phyloP scores from a whole-genome alignment of 2,888 invertebrate genomes.

The Neoascia interrupta region DNA sequence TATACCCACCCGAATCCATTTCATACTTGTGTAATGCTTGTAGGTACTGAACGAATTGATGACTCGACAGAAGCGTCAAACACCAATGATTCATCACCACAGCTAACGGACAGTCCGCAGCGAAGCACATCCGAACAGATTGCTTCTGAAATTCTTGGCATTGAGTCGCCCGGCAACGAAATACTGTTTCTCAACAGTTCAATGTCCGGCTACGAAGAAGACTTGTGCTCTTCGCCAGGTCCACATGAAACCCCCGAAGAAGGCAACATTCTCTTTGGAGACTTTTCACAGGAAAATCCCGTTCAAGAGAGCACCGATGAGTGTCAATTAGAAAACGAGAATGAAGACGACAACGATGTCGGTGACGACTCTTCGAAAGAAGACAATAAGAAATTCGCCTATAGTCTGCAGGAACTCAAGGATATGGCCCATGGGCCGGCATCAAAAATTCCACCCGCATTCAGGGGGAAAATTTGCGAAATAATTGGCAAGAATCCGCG shows the following conservation, averaged over 20 bases:
- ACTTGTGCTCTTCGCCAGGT: conserved; percentile 35
- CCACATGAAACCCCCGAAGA: conserved; percentile 55
- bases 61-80: conserved; percentile 15
- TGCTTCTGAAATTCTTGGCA: conserved; percentile 30
- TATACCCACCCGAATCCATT: too few relatives aligned
- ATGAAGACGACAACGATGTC: neutral
- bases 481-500: conserved; percentile 45
- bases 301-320: conserved; percentile 68
- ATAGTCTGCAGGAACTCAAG: conserved; percentile 74
- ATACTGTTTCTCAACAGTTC: conserved; percentile 76
- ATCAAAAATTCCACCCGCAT: conserved; percentile 28
- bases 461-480: conserved; percentile 21
- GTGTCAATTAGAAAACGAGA: neutral
- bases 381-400: conserved; percentile 68
- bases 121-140: conserved; percentile 53
- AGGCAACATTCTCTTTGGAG: conserved; percentile 74
- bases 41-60: conserved; percentile 30
- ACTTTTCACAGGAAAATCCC: conserved; percentile 71
- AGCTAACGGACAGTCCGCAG: too few relatives aligned
- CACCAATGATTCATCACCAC: conserved; percentile 4
- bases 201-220: conserved; percentile 75
- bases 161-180: conserved; percentile 67
- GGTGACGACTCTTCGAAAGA: conserved; percentile 41
- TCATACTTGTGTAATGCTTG: conserved; percentile 5
- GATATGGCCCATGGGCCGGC: conserved; percentile 70